phyloP scores from a whole-genome alignment of 2,113 vertebrate species.

The Aleadryas rufinucha region DNA sequence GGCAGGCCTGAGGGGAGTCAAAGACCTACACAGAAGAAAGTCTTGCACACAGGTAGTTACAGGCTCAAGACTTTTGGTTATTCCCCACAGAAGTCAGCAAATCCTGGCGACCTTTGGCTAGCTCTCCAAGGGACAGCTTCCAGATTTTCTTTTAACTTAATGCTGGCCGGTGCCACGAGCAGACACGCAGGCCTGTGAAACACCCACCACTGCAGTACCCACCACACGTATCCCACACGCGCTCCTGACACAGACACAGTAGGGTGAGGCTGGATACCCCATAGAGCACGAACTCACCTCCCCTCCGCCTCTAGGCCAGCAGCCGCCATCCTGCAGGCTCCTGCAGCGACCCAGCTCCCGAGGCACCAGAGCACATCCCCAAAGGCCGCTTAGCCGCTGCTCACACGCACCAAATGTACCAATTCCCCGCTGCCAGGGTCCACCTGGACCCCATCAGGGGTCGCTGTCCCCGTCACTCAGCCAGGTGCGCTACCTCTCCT shows the following conservation, averaged over 20 bases:
- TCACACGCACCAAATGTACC: accelerated
- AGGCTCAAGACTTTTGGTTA: background rate
- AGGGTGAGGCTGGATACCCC: accelerated
- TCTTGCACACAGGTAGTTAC: accelerated
- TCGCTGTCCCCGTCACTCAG: accelerated
- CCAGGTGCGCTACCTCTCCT: accelerated
- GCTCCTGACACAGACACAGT: accelerated
- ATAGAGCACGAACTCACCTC: accelerated
- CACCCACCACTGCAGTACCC: background rate
- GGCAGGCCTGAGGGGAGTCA: background rate
- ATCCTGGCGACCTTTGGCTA: background rate
- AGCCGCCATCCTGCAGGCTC: background rate
- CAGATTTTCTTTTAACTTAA: background rate
- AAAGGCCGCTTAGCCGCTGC: accelerated
- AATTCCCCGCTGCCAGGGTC: accelerated
- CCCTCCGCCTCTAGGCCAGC: background rate
- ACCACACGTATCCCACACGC: accelerated
- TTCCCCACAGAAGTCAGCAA: background rate
- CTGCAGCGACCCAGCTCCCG: accelerated
- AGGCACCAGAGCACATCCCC: accelerated
- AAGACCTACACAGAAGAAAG: background rate
- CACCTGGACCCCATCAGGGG: background rate
- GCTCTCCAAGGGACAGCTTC: background rate
- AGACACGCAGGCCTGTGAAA: background rate
- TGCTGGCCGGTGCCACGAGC: accelerated